Conservation (phyloP, 1,140 invertebrate species). For the Anastrepha obliqua region DNA sequence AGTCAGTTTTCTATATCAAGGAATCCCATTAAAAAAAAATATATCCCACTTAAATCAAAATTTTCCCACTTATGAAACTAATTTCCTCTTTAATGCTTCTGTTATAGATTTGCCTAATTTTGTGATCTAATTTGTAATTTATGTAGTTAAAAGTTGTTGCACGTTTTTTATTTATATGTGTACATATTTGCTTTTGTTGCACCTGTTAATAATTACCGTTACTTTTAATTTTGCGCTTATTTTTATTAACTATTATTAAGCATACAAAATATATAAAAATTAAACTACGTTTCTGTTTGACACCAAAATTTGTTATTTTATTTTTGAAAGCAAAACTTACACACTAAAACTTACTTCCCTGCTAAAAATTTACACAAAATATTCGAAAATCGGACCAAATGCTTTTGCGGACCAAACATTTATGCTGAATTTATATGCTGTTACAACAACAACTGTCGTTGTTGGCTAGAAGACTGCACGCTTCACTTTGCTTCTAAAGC, state of each 20-base stretch:
- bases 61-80: background rate
- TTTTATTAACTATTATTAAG: background rate
- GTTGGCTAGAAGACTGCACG: background rate
- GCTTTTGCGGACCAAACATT: background rate
- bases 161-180: background rate
- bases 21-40: constrained; percentile 3
- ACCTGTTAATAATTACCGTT: background rate
- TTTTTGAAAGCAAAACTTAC: background rate
- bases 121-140: constrained; percentile 1
- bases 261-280: constrained; percentile 13
- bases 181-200: constrained; percentile 20
- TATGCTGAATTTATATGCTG: background rate
- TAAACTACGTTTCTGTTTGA: background rate
- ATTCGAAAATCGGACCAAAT: background rate
- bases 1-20: background rate
- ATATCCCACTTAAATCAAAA: background rate
- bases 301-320: constrained; percentile 33
- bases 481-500: background rate
- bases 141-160: constrained; percentile 11
- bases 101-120: background rate
- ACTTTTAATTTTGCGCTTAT: constrained; percentile 12
- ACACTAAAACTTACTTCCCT: background rate
- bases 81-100: background rate
- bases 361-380: background rate
- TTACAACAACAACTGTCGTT: too few species aligned